A percentile compares a stretch with the other conserved stretches of the same genome.
Evolutionary conservation across 2,113 vertebrate genomes (phyloP).

Genomic region (Campylorhamphus procurvoides): DNA sequence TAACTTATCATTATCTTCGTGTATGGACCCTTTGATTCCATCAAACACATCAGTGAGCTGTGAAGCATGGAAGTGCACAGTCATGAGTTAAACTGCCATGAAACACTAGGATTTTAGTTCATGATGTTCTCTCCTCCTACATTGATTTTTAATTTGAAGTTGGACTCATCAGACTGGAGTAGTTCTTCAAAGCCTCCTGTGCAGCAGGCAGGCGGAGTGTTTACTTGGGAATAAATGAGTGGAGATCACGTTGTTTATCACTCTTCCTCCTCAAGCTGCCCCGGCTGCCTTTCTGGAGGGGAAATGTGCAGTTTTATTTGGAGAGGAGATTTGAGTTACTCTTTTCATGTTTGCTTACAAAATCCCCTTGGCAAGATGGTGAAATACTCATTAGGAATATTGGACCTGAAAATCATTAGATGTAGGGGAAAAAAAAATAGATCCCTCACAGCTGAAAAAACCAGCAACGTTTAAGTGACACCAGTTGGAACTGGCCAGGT

Average conservation of each 20-base stretch:
- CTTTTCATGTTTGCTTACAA: constrained; percentile 9
- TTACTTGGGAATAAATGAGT: constrained; percentile 23
- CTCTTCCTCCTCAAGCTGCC: constrained; percentile 6
- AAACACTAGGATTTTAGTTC: constrained; percentile 11
- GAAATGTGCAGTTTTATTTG: not conserved
- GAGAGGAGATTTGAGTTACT: not conserved
- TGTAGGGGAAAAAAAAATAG: not conserved
- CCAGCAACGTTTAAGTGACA: not conserved
- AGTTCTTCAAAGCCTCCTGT: constrained; percentile 59
- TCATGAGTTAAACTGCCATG: constrained; percentile 21
- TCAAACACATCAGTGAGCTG: not conserved
- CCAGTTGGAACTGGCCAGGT: not conserved
- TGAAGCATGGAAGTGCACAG: not conserved
- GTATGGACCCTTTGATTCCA: constrained; percentile 24
- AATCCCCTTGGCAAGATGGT: not conserved
- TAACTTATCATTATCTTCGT: not conserved
- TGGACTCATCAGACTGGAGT: constrained; percentile 36
- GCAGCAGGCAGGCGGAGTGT: constrained; percentile 8
- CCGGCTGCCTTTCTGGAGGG: not conserved
- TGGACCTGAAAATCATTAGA: constrained; percentile 1
- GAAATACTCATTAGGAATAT: not conserved
- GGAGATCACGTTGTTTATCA: constrained; percentile 15
- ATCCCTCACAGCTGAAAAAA: not conserved
- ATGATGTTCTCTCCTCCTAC: constrained; percentile 32
- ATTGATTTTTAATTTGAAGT: constrained; percentile 59